Evolutionary conservation across 2,113 vertebrate species (phyloP).

Genomic region (Tyrannus savana): DNA sequence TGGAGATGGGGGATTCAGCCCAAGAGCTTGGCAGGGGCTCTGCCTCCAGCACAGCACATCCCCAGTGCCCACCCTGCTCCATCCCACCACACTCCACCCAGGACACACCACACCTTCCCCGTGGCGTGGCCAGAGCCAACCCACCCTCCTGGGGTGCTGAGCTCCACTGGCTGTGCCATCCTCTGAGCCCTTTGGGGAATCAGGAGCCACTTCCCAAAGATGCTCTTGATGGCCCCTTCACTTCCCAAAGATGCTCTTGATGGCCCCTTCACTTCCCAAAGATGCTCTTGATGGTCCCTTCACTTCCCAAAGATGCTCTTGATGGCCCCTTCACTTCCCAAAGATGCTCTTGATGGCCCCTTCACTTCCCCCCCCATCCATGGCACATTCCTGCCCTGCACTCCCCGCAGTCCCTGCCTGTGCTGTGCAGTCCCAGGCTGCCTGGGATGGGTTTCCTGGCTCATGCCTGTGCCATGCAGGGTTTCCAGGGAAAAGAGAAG

Average conservation of each 20-base stretch:
- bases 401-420: neutral
- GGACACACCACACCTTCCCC: neutral
- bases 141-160: neutral
- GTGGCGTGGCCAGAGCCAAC: fast-evolving
- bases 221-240: fast-evolving
- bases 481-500: neutral
- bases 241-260: fast-evolving
- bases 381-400: fast-evolving
- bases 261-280: neutral
- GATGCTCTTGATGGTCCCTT: fast-evolving
- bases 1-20: neutral
- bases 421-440: neutral
- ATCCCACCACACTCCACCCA: neutral
- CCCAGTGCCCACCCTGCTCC: neutral
- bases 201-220: neutral
- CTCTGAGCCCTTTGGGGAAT: neutral
- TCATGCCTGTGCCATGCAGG: fast-evolving
- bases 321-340: neutral
- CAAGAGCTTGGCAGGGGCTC: neutral
- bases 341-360: fast-evolving
- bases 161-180: neutral
- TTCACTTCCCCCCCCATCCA: neutral
- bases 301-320: neutral
- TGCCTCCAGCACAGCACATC: neutral
- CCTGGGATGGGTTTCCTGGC: fast-evolving